Evolutionary conservation across 2,113 vertebrate species (phyloP).

Genomic region (Suncus etruscus): DNA sequence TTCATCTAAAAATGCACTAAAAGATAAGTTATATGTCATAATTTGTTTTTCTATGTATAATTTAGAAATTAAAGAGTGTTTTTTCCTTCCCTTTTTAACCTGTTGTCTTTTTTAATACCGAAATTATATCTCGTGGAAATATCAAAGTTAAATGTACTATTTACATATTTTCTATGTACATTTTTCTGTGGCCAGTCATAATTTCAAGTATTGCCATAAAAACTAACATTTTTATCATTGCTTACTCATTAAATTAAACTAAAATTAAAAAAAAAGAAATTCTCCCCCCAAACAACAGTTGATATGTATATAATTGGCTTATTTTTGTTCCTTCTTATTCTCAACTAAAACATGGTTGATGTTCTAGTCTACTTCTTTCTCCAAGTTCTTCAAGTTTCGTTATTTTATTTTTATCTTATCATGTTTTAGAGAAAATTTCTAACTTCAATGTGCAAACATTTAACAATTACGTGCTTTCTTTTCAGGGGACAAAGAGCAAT

Average conservation of each 20-base stretch:
- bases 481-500: neutral
- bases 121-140: neutral
- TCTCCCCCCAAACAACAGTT: too few species aligned
- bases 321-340: too few species aligned
- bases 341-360: too few species aligned
- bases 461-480: too few species aligned
- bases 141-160: neutral
- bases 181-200: constrained; percentile 55
- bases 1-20: neutral
- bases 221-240: constrained; percentile 22
- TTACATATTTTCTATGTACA: neutral
- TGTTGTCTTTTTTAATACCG: neutral
- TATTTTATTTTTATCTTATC: too few species aligned
- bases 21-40: neutral
- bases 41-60: constrained; percentile 31
- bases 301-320: too few species aligned
- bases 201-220: constrained; percentile 18
- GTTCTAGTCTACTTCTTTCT: too few species aligned
- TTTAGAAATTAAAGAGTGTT: neutral
- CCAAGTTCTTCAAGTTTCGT: too few species aligned
- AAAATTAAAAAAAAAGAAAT: too few species aligned
- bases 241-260: constrained; percentile 67
- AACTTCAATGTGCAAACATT: too few species aligned
- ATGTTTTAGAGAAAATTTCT: too few species aligned
- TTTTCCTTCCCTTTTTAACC: neutral